Evolutionary conservation across 2,797 vertebrate genomes (phyloP).

Genomic region (Kryptopterus vitreolus): DNA sequence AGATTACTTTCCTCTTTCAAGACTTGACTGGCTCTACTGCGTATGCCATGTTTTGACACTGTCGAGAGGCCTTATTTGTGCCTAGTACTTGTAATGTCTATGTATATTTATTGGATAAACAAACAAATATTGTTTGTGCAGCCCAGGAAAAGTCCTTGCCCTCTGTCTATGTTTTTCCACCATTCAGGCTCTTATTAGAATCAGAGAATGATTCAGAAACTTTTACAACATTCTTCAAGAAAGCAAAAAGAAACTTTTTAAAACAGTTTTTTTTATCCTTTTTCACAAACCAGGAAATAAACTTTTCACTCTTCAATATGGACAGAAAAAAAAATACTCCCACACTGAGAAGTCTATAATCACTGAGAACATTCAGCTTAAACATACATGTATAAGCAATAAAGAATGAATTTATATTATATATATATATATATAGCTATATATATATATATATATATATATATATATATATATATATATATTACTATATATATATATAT

Average conservation of each 20-base stretch:
- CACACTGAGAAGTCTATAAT: constrained; percentile 8
- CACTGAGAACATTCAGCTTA: constrained; percentile 24
- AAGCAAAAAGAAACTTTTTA: not conserved
- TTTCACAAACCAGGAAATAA: constrained; percentile 5
- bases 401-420: not conserved
- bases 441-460: too few relatives aligned
- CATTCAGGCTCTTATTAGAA: too few relatives aligned
- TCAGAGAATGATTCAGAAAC: not conserved
- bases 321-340: not conserved
- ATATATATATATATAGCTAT: too few relatives aligned
- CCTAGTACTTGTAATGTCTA: not conserved
- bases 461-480: too few relatives aligned
- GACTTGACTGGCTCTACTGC: constrained; percentile 17
- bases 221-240: too few relatives aligned
- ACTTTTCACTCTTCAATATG: not conserved
- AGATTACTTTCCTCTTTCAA: constrained; percentile 16
- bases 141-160: not conserved
- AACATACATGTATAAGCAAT: not conserved
- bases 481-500: too few relatives aligned
- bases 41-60: not conserved
- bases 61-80: not conserved
- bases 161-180: not conserved
- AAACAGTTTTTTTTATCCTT: not conserved
- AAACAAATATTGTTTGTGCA: not conserved
- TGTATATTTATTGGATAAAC: not conserved